phyloP scores from a whole-genome alignment of 2,113 vertebrate genomes.

The Amphiprion percula region DNA sequence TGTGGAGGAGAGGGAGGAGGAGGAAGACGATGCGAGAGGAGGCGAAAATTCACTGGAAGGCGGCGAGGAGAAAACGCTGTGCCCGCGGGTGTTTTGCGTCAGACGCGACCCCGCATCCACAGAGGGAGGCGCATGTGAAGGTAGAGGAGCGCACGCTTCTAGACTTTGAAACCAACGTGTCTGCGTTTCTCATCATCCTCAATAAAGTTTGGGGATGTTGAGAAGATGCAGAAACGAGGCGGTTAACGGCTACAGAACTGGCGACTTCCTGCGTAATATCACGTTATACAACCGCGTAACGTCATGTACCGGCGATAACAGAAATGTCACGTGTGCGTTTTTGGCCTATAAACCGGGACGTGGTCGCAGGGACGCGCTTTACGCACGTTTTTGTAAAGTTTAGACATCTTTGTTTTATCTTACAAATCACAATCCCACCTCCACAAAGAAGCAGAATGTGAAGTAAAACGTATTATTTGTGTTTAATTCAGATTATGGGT shows the following conservation, averaged over 20 bases:
- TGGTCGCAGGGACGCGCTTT: not conserved
- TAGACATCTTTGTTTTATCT: not conserved
- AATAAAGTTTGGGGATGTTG: not conserved
- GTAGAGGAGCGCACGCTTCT: constrained; percentile 43
- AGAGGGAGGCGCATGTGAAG: constrained; percentile 29
- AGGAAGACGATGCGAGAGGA: not conserved
- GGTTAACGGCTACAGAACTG: not conserved
- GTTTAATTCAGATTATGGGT: too few species aligned
- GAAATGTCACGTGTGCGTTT: constrained; percentile 43
- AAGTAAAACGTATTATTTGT: too few species aligned
- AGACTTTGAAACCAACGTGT: too few species aligned
- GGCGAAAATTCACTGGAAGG: constrained; percentile 24
- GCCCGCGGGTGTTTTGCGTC: constrained; percentile 56
- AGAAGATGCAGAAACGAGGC: not conserved
- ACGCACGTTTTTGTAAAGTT: not conserved
- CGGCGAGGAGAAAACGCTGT: constrained; percentile 30
- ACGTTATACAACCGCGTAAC: constrained; percentile 44
- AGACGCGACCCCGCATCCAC: constrained; percentile 22
- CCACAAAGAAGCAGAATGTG: too few species aligned
- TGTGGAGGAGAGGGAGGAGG: constrained; percentile 4
- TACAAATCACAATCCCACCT: not conserved
- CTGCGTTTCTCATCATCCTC: not conserved
- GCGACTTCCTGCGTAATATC: constrained; percentile 15
- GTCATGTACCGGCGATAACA: constrained; percentile 22
- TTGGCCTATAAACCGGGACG: constrained; percentile 2